phyloP scores from a whole-genome alignment of 2,113 vertebrate species.

The Tautogolabrus adspersus region DNA sequence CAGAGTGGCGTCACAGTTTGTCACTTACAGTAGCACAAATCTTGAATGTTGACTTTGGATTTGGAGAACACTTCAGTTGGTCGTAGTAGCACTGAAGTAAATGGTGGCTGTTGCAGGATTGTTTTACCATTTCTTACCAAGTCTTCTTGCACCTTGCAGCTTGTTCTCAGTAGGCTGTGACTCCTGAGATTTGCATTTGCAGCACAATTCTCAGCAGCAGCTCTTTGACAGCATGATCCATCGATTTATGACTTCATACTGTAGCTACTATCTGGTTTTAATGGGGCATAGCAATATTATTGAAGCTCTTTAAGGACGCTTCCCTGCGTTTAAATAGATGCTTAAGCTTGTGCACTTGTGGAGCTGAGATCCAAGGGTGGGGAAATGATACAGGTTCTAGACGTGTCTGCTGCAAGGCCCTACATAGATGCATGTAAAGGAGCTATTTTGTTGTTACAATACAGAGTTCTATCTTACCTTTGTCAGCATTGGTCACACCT shows the following conservation, averaged over 20 bases:
- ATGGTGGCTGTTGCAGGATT: background rate
- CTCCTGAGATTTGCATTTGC: constrained; percentile 28
- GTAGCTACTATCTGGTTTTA: constrained; percentile 28
- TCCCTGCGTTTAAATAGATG: constrained; percentile 3
- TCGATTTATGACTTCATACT: constrained; percentile 12
- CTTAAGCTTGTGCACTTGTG: background rate
- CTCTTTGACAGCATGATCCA: constrained; percentile 22
- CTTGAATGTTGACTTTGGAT: background rate
- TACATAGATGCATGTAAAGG: background rate
- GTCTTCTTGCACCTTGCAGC: background rate
- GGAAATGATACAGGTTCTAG: background rate
- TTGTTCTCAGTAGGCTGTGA: background rate
- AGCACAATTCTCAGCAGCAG: background rate
- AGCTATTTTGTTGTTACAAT: no score
- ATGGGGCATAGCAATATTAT: constrained; percentile 26
- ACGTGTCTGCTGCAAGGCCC: background rate
- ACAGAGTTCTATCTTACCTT: no score
- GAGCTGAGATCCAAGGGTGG: constrained; percentile 1
- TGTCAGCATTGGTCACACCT: no score
- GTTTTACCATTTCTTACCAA: background rate
- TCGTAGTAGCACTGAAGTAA: constrained; percentile 7
- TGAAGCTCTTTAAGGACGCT: constrained; percentile 10
- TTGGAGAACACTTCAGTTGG: background rate
- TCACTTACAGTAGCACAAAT: background rate
- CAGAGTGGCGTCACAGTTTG: background rate